These are phyloP conservation scores for Sceloporus tristichus DNA, from an alignment of 2,113 vertebrate genomes.

Conservation along the genomic window DNA sequence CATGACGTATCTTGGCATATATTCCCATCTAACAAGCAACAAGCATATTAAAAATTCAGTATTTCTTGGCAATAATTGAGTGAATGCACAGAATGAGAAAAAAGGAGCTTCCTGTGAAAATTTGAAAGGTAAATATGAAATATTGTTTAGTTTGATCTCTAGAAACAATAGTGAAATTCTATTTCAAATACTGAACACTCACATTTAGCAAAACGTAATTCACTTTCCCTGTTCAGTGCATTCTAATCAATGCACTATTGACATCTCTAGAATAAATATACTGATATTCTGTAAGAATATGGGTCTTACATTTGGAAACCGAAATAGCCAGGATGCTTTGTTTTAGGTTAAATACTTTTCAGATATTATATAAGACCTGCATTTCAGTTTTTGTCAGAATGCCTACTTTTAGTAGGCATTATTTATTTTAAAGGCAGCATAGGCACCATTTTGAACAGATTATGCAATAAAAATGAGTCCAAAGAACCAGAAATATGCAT, in stretches of 20 bases:
- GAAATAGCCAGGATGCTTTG: slow-evolving; percentile 17
- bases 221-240: not conserved
- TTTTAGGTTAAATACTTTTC: slow-evolving; percentile 27
- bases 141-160: not conserved
- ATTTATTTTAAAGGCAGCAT: slow-evolving; percentile 47
- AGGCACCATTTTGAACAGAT: slow-evolving; percentile 3
- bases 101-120: not conserved
- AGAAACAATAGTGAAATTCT: not conserved
- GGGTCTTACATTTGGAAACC: not conserved
- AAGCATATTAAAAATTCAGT: slow-evolving; percentile 17
- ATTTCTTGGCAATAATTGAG: slow-evolving; percentile 22
- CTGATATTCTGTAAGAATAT: not conserved
- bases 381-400: slow-evolving; percentile 33
- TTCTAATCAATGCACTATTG: not conserved
- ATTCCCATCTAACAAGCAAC: slow-evolving; percentile 33
- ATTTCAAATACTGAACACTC: not conserved
- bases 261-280: not conserved
- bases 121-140: not conserved
- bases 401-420: slow-evolving; percentile 42
- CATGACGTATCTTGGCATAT: slow-evolving; percentile 20
- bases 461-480: not conserved
- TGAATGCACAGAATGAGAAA: not conserved
- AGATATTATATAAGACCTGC: slow-evolving; percentile 19
- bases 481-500: slow-evolving; percentile 28
- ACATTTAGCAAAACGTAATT: not conserved